Evolutionary conservation across 2,888 invertebrate species (phyloP).

Genomic region (Amphimallon solstitiale): DNA sequence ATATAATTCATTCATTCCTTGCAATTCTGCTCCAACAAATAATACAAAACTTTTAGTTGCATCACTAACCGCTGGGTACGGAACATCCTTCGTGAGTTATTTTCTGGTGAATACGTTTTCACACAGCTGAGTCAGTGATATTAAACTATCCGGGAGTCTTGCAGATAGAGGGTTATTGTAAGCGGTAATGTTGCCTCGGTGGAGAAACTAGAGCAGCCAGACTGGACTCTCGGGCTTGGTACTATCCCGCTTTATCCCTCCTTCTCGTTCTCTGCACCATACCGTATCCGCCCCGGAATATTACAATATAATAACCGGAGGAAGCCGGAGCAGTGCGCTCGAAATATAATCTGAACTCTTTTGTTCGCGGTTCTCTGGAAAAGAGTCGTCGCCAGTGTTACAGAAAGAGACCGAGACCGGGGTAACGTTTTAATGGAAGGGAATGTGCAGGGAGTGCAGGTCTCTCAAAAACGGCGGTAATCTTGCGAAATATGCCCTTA

Average conservation of each 20-base stretch:
- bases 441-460: background rate
- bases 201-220: conserved; percentile 16
- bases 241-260: background rate
- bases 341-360: no score
- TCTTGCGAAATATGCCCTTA: background rate
- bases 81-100: conserved; percentile 14
- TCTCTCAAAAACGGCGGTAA: background rate
- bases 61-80: conserved; percentile 6
- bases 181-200: conserved; percentile 2
- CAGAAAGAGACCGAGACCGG: no score
- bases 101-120: conserved; percentile 22
- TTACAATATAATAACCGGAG: no score
- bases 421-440: no score
- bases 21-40: conserved; percentile 4
- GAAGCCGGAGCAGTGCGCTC: no score
- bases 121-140: conserved; percentile 25
- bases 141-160: conserved; percentile 28
- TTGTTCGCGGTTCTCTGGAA: no score
- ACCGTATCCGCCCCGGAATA: no score
- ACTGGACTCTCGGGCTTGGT: background rate
- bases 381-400: no score
- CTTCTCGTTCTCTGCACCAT: no score
- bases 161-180: conserved; percentile 23
- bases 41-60: conserved; percentile 4
- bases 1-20: background rate